Evolutionary conservation across 2,888 invertebrate species (phyloP).

Genomic region (Chaitophorus viminalis): DNA sequence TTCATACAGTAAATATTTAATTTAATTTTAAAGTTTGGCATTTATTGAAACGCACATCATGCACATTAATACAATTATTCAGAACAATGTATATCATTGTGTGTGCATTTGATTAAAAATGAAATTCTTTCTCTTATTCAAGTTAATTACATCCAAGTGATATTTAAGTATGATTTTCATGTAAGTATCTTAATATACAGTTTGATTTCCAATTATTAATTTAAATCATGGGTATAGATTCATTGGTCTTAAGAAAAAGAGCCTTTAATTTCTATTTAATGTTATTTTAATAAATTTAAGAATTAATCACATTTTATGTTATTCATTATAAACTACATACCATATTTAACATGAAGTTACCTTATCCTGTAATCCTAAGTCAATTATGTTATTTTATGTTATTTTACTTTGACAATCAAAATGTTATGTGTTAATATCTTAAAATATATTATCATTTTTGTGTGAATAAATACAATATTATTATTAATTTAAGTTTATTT

Average conservation of each 20-base stretch:
- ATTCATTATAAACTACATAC: not conserved
- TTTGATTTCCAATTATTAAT: too few species aligned
- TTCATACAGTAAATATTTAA: conserved; percentile 20
- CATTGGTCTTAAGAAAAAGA: not conserved
- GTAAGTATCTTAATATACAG: not conserved
- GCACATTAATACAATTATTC: not conserved
- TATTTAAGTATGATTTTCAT: not conserved
- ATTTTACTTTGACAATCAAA: conserved; percentile 57
- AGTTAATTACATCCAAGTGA: not conserved
- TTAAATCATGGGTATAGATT: too few species aligned
- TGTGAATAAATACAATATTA: not conserved
- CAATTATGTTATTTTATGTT: conserved; percentile 51
- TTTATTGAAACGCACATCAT: not conserved
- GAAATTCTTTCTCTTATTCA: not conserved
- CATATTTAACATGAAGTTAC: conserved; percentile 27
- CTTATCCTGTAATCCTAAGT: conserved; percentile 43
- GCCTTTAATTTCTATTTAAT: not conserved
- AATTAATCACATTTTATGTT: not conserved
- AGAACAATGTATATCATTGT: not conserved
- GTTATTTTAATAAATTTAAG: conserved; percentile 14
- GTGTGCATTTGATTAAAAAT: not conserved
- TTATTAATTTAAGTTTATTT: not conserved
- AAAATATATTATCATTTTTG: conserved; percentile 16
- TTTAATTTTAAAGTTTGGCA: conserved; percentile 2
- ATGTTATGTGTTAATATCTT: conserved; percentile 25